phyloP scores from a whole-genome alignment of 2,797 vertebrate genomes.

The Lophotriccus pileatus region DNA sequence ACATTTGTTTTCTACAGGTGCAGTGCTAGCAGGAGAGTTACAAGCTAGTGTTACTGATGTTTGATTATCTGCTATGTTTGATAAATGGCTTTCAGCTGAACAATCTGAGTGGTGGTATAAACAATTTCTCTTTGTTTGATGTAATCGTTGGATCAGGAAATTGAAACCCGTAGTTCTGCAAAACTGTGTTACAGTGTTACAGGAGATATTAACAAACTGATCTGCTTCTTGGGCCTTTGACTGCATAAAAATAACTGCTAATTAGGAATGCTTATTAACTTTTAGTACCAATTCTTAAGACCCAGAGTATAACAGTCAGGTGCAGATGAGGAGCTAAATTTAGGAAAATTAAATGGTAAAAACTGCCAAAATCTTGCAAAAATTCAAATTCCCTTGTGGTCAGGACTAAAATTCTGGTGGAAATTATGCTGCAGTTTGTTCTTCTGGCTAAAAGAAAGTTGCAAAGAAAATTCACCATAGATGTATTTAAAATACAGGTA shows the following conservation, averaged over 20 bases:
- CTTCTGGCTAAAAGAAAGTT: not conserved
- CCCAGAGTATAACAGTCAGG: not conserved
- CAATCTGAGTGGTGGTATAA: not conserved
- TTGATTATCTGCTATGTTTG: constrained; percentile 39
- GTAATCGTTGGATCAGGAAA: constrained; percentile 6
- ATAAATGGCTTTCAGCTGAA: constrained; percentile 44
- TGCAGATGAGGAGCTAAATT: not conserved
- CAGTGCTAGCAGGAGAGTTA: not conserved
- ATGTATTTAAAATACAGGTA: not conserved
- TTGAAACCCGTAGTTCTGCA: not conserved
- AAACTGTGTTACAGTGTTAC: not conserved
- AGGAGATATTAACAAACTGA: not conserved
- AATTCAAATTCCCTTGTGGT: not conserved
- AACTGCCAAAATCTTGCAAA: not conserved
- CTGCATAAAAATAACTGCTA: not conserved
- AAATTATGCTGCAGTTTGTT: not conserved
- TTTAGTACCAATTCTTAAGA: not conserved
- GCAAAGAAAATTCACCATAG: not conserved
- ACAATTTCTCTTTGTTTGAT: constrained; percentile 17
- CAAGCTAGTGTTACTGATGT: not conserved
- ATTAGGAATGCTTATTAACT: not conserved
- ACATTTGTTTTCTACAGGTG: not conserved
- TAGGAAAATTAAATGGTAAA: not conserved
- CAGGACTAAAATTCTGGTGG: not conserved
- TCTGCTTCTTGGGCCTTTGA: not conserved